phyloP scores from a whole-genome alignment of 2,797 vertebrate genomes.

The Hybognathus amarus region DNA sequence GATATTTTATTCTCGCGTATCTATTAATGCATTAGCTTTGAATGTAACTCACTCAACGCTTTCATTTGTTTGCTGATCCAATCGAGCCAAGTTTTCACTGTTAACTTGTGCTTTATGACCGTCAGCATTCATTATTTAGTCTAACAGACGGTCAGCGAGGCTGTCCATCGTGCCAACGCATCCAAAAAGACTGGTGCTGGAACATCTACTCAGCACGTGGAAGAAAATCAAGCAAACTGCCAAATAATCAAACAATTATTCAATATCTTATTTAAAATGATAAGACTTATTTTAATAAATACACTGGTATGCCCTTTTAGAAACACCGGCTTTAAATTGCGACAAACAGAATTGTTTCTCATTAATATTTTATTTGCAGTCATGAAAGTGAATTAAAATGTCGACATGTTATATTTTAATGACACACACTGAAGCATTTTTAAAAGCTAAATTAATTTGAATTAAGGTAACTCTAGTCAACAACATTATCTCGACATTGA shows the following conservation, averaged over 20 bases:
- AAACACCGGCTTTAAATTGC: background rate
- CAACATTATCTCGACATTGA: background rate
- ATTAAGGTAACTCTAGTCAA: background rate
- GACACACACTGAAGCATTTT: background rate
- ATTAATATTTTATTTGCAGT: background rate
- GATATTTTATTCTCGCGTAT: background rate
- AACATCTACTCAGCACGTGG: slow-evolving; percentile 27
- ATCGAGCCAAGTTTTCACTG: slow-evolving; percentile 28
- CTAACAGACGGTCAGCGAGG: slow-evolving; percentile 60
- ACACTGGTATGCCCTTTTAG: background rate
- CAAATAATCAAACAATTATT: slow-evolving; percentile 17
- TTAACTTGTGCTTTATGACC: slow-evolving; percentile 38
- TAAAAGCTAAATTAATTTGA: background rate
- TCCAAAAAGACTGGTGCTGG: slow-evolving; percentile 48
- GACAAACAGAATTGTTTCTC: background rate
- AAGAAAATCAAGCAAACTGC: slow-evolving; percentile 19
- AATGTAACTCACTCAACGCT: background rate
- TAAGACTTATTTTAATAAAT: background rate
- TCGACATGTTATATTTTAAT: background rate
- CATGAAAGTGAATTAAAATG: background rate
- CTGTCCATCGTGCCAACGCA: slow-evolving; percentile 43
- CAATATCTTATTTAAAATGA: background rate
- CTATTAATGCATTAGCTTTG: slow-evolving; percentile 11
- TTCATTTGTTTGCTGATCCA: background rate
- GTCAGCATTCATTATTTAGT: slow-evolving; percentile 43